These are phyloP conservation scores for Esox masquinongy DNA, from an alignment of 2,797 vertebrate genomes.

Conservation along the genomic window DNA sequence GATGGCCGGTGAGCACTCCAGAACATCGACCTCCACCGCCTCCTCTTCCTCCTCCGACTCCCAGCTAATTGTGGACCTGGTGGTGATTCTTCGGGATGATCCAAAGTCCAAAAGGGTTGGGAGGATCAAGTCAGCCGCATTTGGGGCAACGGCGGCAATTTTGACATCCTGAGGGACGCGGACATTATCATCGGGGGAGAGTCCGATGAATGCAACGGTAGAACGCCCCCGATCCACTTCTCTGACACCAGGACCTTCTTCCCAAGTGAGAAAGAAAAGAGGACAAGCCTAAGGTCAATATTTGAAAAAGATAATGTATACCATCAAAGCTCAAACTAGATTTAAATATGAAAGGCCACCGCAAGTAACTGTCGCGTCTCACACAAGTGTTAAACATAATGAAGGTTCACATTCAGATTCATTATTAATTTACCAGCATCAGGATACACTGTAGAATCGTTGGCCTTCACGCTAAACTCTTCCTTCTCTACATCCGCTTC, in stretches of 20 bases:
- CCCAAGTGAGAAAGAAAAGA: background rate
- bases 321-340: background rate
- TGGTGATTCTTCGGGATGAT: background rate
- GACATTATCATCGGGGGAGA: background rate
- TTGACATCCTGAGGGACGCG: conserved; percentile 6
- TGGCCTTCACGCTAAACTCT: too few relatives aligned
- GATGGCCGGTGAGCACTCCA: conserved; percentile 45
- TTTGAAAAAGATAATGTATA: background rate
- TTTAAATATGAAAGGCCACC: background rate
- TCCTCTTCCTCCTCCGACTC: conserved; percentile 46
- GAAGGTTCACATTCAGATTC: background rate
- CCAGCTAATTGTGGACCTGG: conserved; percentile 10
- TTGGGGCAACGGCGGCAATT: background rate
- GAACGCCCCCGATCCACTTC: background rate
- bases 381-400: background rate
- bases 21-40: conserved; percentile 62
- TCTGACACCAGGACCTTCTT: background rate
- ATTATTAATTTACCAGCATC: conserved; percentile 42
- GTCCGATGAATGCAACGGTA: background rate
- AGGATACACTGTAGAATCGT: background rate
- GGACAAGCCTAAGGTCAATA: background rate
- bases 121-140: background rate
- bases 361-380: background rate
- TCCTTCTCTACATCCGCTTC: conserved; percentile 10
- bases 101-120: background rate